Base-by-base conservation (phyloP, 2,888 invertebrate genomes). In the Timema podura region DNA sequence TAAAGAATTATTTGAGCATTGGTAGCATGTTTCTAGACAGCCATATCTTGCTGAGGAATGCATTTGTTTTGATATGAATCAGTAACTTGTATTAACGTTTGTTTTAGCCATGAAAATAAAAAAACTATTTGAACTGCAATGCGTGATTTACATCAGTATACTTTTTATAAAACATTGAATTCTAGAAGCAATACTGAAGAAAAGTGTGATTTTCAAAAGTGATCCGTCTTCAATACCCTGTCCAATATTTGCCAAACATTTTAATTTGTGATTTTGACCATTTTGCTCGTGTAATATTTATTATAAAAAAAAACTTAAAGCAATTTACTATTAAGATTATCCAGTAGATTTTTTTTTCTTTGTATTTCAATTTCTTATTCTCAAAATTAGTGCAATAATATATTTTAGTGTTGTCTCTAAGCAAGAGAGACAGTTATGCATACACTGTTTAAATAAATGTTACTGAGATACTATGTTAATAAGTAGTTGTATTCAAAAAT, bases 381-480 rank as follows among this genome's bases (percentile, higher is more conserved):
- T 67, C 45, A n/a, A 51, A 49, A 51, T 67, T 51, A 67, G 67
- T 67, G 67, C 67, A 67, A 67, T 67, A 67, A 67, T 67, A 13
- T 67, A 67, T 67, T 30, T 48, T 51, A 51, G 13, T 48, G 48
- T 61, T 61, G 65, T 65, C 16, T 61, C 16, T 45, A 15, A 16
- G 51, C 45, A 54, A n/a, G 13, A n/a, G 13, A 45, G 11, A 51
- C 45, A 51, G 45, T 30, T 45, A 65, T 67, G 67, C 67, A 51
- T 49, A 51, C 48, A 48, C 9, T 49, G 45, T n/a, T 44, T 9
- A 45, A 61, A 30, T 30, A 30, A 30, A 30, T 30, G 30, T 30
- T 30, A 30, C 30, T 30, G 30, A 30, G 30, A 30, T 30, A 30
- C 30, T 30, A 30, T 30, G 30, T 30, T 30, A 30, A 45, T 61